A percentile compares a stretch with the other conserved stretches of the same genome.
These are phyloP conservation scores for Esperia sulphurella DNA, from an alignment of 2,888 invertebrate genomes.

Conservation along the genomic window DNA sequence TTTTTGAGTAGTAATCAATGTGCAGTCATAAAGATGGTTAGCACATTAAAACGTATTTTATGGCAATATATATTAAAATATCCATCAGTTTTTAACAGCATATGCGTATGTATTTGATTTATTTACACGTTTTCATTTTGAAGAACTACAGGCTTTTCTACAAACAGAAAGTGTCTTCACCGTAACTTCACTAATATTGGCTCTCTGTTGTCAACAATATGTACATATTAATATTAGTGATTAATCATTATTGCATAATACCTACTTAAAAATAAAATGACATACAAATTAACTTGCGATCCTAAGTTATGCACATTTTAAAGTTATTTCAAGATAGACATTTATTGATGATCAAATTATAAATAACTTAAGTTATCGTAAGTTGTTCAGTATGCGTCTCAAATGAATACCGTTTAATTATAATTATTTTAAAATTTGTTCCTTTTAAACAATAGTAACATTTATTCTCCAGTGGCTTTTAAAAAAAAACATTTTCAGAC, in stretches of 20 bases:
- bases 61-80: not conserved
- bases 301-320: too few relatives aligned
- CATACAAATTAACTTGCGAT: not conserved
- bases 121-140: not conserved
- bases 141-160: not conserved
- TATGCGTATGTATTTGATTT: not conserved
- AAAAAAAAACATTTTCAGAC: conserved; percentile 5
- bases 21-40: not conserved
- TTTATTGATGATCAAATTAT: too few relatives aligned
- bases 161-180: conserved; percentile 36
- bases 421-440: not conserved
- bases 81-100: too few relatives aligned
- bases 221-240: not conserved
- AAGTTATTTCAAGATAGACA: too few relatives aligned
- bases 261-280: not conserved
- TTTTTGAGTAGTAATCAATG: too few relatives aligned
- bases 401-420: too few relatives aligned
- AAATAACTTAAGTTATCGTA: too few relatives aligned
- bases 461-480: not conserved
- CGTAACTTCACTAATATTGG: not conserved
- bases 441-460: not conserved
- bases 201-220: not conserved
- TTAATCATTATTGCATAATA: not conserved
- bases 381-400: too few relatives aligned
- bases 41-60: not conserved